Conservation (phyloP, 2,888 invertebrate species). For the Drosophila picticornis region DNA sequence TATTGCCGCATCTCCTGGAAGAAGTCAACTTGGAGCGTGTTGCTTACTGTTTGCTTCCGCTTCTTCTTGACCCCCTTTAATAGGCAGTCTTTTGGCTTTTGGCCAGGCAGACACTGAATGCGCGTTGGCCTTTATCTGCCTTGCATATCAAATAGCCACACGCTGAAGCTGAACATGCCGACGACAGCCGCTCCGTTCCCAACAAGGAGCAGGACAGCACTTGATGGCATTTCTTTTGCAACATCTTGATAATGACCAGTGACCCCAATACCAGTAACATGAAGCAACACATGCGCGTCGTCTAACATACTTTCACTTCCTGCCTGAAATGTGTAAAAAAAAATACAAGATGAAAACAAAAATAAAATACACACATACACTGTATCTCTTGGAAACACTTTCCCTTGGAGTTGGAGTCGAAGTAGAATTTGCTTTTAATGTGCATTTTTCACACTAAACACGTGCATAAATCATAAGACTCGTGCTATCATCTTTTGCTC, state of each 20-base stretch:
- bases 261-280: constrained; percentile 62
- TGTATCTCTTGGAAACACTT: constrained; percentile 66
- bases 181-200: constrained; percentile 30
- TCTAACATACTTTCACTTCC: constrained; percentile 75
- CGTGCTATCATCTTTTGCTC: constrained; percentile 68
- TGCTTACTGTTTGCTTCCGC: constrained; percentile 13
- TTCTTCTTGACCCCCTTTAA: neutral
- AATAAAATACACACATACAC: neutral
- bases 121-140: constrained; percentile 78
- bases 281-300: constrained; percentile 53
- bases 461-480: constrained; percentile 77
- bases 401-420: constrained; percentile 50
- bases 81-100: constrained; percentile 50
- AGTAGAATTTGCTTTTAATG: constrained; percentile 70
- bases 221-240: constrained; percentile 74
- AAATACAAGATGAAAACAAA: constrained; percentile 12
- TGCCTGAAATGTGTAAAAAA: constrained; percentile 22
- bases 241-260: constrained; percentile 80
- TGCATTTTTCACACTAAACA: constrained; percentile 80
- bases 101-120: constrained; percentile 57
- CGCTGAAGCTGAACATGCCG: constrained; percentile 28
- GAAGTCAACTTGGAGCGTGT: constrained; percentile 34
- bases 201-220: constrained; percentile 46
- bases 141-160: constrained; percentile 75
- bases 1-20: constrained; percentile 51